Base-by-base conservation (phyloP, 2,888 invertebrate genomes). In the Polyommatus icarus region DNA sequence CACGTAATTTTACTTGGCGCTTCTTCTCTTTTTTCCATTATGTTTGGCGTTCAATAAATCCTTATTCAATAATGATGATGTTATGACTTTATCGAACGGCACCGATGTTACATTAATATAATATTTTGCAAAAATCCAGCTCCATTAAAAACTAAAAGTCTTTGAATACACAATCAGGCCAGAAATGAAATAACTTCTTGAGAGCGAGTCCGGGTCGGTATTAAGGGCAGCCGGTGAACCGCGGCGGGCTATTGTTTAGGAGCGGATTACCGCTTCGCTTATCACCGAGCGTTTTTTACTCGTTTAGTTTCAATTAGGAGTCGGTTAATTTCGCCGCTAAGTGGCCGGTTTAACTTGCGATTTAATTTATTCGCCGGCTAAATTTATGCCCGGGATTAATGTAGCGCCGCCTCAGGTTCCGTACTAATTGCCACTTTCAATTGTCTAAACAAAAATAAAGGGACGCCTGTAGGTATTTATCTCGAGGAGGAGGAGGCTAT, bases 231-330 rank as follows among this genome's bases (percentile, higher is more conserved):
- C 81, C 81, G 80, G 79, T 79, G 82, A 85, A 84, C 84, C 84
- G 85, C 86, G 87, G 85, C 88, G 88, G 90, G 87, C 87, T 87
- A 84, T 89, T 91, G 90, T 91, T 92, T 90, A 88, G 88, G 84
- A 85, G 84, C 80, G 88, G 90, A 88, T 92, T 89, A 90, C 84
- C 79, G 81, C 82, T 81, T 83, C 83, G 84, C 87, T 91, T 90
- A 91, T 91, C 91, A 87, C 86, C 84, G 82, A 80, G 82, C 90
- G 90, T 91, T 90, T 81, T 81, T 79, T 79, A 80, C 85, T 87
- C 87, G 85, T 87, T 90, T 89, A 91, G 90, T 93, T 93, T 92
- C 92, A 93, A 93, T 94, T 93, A 92, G 89, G 83, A 86, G 86
- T 87, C 87, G 86, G 90, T 91, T 93, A 91, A 93, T 92, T 90